These are phyloP conservation scores for Uloborus plumipes DNA, from an alignment of 2,888 invertebrate genomes.

Conservation along the genomic window DNA sequence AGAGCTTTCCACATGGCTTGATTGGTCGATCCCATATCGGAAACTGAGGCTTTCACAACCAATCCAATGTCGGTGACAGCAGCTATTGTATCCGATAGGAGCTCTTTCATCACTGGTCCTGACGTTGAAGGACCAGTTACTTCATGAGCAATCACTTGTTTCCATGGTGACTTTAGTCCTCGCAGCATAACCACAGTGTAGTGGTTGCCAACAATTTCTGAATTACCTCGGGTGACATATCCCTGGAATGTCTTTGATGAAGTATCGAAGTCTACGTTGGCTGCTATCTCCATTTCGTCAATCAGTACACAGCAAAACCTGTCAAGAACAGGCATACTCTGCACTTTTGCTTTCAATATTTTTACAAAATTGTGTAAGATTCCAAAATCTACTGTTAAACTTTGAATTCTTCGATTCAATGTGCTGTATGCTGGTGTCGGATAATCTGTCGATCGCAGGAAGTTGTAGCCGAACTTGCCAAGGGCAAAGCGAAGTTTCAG, in stretches of 20 bases:
- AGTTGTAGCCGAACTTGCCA: no score
- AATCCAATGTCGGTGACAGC: not conserved
- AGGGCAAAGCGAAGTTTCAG: no score
- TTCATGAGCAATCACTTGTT: constrained; percentile 7
- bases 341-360: not conserved
- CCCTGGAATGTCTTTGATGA: constrained; percentile 1
- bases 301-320: not conserved
- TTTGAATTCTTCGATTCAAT: no score
- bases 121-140: not conserved
- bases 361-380: no score
- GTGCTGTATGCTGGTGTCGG: no score
- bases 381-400: no score
- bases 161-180: constrained; percentile 5
- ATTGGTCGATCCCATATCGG: not conserved
- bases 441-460: no score
- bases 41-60: not conserved
- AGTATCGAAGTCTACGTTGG: not conserved
- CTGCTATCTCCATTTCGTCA: not conserved
- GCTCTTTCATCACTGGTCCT: not conserved
- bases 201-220: not conserved
- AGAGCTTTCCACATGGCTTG: not conserved
- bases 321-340: not conserved
- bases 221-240: not conserved
- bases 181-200: not conserved
- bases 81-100: not conserved